These are phyloP conservation scores for Phorcus lineatus DNA, from an alignment of 2,888 invertebrate genomes.

Conservation along the genomic window DNA sequence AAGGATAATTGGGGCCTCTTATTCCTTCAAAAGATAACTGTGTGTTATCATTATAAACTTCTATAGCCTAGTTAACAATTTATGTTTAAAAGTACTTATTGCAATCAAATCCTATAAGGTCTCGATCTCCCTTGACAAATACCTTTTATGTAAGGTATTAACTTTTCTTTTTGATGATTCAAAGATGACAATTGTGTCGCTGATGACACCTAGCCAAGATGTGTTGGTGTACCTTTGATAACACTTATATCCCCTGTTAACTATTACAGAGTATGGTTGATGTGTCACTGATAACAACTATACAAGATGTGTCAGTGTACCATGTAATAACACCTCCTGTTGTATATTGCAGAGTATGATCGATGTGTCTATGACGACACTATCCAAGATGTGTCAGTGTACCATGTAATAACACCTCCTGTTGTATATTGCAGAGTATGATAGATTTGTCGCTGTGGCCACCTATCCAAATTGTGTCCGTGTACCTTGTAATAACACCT, in stretches of 20 bases:
- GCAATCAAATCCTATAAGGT: too few relatives aligned
- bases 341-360: constrained; percentile 82
- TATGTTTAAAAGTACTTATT: too few relatives aligned
- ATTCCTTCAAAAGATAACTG: too few relatives aligned
- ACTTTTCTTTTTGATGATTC: too few relatives aligned
- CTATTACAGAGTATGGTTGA: constrained; percentile 84
- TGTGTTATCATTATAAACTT: too few relatives aligned
- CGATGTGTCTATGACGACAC: constrained; percentile 84
- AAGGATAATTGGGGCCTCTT: too few relatives aligned
- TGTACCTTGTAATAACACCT: background rate
- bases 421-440: background rate
- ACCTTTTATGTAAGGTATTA: too few relatives aligned
- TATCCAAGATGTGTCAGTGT: constrained; percentile 85
- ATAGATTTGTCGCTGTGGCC: background rate
- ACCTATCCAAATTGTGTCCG: background rate
- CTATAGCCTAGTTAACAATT: too few relatives aligned
- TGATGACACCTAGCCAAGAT: constrained; percentile 78
- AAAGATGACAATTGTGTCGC: background rate
- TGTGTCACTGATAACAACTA: constrained; percentile 84
- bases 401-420: constrained; percentile 74
- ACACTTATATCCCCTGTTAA: constrained; percentile 29
- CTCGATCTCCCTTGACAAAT: too few relatives aligned
- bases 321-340: constrained; percentile 67
- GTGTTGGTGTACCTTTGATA: constrained; percentile 80
- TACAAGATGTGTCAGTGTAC: constrained; percentile 86